Percentiles rank a stretch among this genome's conserved stretches.
Conservation (phyloP, 2,888 invertebrate species). For the Thereva nobilitata region DNA sequence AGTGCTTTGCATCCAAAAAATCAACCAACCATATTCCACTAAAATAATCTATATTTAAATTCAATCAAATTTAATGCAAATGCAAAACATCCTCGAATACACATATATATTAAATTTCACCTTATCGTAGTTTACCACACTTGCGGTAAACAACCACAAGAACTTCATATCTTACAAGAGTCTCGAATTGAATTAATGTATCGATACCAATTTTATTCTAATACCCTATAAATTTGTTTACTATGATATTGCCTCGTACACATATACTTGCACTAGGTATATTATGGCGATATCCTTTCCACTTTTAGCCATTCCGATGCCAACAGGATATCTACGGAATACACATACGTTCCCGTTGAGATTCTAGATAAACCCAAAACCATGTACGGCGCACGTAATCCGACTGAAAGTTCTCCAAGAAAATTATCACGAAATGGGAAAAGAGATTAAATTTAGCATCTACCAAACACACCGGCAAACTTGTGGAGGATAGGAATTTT, state of each 20-base stretch:
- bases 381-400: slow-evolving; percentile 6
- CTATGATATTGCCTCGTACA: background rate
- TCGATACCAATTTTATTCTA: slow-evolving; percentile 11
- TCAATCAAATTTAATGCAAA: too few species aligned
- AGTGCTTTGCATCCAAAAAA: too few species aligned
- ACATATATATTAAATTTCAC: background rate
- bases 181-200: slow-evolving; percentile 7
- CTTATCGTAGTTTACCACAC: background rate
- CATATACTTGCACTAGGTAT: background rate
- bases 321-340: background rate
- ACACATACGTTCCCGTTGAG: background rate
- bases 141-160: background rate
- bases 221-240: slow-evolving; percentile 6
- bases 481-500: too few species aligned
- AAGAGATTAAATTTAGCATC: slow-evolving; percentile 21
- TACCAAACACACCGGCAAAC: background rate
- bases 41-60: too few species aligned
- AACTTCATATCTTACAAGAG: slow-evolving; percentile 1
- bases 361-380: background rate
- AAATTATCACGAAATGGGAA: slow-evolving; percentile 16
- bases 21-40: too few species aligned
- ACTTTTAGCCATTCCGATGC: too few species aligned
- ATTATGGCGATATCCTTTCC: too few species aligned
- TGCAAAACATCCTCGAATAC: too few species aligned
- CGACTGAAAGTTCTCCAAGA: slow-evolving; percentile 14